Base-by-base conservation (phyloP, 2,888 invertebrate genomes). In the Caenorhabditis angaria region DNA sequence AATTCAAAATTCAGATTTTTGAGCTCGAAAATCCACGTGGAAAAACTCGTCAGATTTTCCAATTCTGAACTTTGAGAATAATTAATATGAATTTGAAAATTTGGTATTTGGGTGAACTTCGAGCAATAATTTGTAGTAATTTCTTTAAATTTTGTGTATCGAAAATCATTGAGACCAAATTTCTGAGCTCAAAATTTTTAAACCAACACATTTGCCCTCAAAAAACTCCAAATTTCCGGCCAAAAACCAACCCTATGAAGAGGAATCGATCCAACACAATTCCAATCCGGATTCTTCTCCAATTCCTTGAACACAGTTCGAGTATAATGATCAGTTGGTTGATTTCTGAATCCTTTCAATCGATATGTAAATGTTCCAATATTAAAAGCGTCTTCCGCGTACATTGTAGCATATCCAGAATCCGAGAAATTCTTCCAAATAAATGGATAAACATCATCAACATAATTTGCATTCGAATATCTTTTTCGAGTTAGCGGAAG, bases 241-340 rank as follows among this genome's bases (percentile, higher is more conserved):
- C 50, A 51, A 51, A 27, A 18, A 81, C 89, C 79, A 24, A 83
- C 82, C 65, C 81, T 88, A 86, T 93, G 94, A 53, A 92, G 90
- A 0, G 93, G 92, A 18, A 90, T 90, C 22, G 92, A 91, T 0
- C 93, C 93, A 22, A 93, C 89, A 85, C 94, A 94, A 73, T 90
- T 90, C 65, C 90, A 89, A 29, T 90, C 90, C 82, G 91, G 91
- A 35, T 90, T 90, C 67, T 91, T 90, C 4, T 90, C 88, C 14
- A 92, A 91, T 25, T 93, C 92, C 18, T 93, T 85, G 84, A 92
- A 93, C 88, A 92, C 94, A 0, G 94, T 91, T 32, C 95, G 89
- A 89, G 94, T 91, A 87, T 94, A 95, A 88, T 95, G 95, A 89
- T 95, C 93, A 0, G 95, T 94, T 0, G 96, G 96, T 80, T 92